These are phyloP conservation scores for Acanthochromis polyacanthus DNA, from an alignment of 2,113 vertebrate genomes.

Conservation along the genomic window DNA sequence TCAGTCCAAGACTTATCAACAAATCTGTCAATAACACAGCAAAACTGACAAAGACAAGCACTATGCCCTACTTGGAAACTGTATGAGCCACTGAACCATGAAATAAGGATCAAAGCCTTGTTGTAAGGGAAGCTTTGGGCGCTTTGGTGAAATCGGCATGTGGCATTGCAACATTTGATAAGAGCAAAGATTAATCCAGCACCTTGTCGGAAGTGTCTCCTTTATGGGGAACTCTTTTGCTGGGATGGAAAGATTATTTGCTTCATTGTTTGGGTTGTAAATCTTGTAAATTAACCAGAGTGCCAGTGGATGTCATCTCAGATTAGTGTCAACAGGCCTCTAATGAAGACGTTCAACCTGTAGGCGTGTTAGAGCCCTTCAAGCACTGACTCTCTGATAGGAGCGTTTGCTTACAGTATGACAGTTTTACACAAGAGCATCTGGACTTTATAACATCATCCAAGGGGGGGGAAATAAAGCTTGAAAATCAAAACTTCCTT, in stretches of 20 bases:
- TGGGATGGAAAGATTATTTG: constrained; percentile 61
- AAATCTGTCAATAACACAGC: constrained; percentile 36
- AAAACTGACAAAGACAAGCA: background rate
- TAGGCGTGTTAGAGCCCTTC: constrained; percentile 42
- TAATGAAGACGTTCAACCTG: constrained; percentile 73
- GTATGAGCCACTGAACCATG: background rate
- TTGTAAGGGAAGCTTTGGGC: background rate
- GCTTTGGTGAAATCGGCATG: constrained; percentile 41
- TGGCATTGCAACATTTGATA: constrained; percentile 36
- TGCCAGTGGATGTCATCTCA: constrained; percentile 58
- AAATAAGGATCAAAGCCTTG: background rate
- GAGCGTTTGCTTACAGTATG: constrained; percentile 17
- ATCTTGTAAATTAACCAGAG: constrained; percentile 74
- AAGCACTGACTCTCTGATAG: constrained; percentile 28
- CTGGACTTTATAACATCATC: constrained; percentile 18
- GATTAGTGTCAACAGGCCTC: constrained; percentile 68
- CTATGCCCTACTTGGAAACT: background rate
- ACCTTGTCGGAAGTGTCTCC: constrained; percentile 47
- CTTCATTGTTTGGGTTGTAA: constrained; percentile 70
- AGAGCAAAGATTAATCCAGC: constrained; percentile 47
- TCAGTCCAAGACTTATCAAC: constrained; percentile 24
- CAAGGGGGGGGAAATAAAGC: background rate
- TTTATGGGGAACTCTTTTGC: constrained; percentile 42
- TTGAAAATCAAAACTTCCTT: background rate
- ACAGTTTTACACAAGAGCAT: constrained; percentile 1